Evolutionary conservation across 2,888 invertebrate genomes (phyloP).

Genomic region (Drosophila siamana): DNA sequence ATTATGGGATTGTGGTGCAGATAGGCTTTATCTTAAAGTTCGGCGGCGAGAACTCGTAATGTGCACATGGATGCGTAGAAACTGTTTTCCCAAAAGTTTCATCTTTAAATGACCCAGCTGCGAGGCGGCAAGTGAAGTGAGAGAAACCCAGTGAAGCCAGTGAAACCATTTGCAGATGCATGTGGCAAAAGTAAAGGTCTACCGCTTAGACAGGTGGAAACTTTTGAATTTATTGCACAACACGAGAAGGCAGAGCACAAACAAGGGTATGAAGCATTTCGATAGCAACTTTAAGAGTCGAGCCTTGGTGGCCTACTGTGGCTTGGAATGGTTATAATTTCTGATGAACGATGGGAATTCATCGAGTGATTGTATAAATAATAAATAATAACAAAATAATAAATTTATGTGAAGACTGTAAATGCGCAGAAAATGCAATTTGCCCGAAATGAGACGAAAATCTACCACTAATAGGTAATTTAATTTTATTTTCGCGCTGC

Average conservation of each 20-base stretch:
- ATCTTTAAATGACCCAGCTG: slow-evolving; percentile 52
- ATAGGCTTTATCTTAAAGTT: slow-evolving; percentile 59
- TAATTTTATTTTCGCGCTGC: slow-evolving; percentile 66
- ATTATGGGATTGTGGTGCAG: slow-evolving; percentile 28
- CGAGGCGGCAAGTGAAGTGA: slow-evolving; percentile 1
- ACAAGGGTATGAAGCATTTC: slow-evolving; percentile 41
- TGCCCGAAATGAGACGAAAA: slow-evolving; percentile 54
- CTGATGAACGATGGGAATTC: slow-evolving; percentile 6
- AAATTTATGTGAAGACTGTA: slow-evolving; percentile 37
- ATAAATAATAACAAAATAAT: slow-evolving; percentile 16
- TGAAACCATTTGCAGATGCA: slow-evolving; percentile 18
- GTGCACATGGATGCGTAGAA: slow-evolving; percentile 56
- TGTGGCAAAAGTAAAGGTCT: slow-evolving; percentile 32
- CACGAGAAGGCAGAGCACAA: slow-evolving; percentile 25
- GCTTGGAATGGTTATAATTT: neutral
- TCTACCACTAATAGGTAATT: slow-evolving; percentile 70
- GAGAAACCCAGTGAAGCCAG: neutral
- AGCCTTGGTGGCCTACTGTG: neutral
- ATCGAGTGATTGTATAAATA: slow-evolving; percentile 4
- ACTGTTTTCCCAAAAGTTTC: slow-evolving; percentile 53
- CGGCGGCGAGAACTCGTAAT: slow-evolving; percentile 31
- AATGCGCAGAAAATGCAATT: slow-evolving; percentile 58
- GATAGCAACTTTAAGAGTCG: slow-evolving; percentile 50
- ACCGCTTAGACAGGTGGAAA: slow-evolving; percentile 45
- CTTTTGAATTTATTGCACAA: slow-evolving; percentile 69